phyloP scores from a whole-genome alignment of 1,140 invertebrate genomes.

The Neocloeon triangulifer region DNA sequence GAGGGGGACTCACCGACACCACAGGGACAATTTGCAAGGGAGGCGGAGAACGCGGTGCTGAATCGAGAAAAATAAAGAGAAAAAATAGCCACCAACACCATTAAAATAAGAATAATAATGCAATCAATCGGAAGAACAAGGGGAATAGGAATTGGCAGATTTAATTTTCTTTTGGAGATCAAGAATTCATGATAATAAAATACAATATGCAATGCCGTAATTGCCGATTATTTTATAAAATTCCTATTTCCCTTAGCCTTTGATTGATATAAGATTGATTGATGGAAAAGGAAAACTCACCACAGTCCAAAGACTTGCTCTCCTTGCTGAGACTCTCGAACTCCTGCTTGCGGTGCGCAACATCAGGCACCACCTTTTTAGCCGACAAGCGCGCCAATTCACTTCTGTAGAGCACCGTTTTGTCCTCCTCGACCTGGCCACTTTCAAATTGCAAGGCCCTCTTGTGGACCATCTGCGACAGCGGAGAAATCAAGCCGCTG shows the following conservation, averaged over 20 bases:
- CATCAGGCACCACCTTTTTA: constrained; percentile 45
- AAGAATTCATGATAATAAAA: too few relatives aligned
- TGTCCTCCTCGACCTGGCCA: constrained; percentile 26
- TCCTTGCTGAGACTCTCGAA: constrained; percentile 35
- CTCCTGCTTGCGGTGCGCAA: constrained; percentile 44
- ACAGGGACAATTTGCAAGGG: not conserved
- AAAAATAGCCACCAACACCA: too few relatives aligned
- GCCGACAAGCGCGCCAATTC: constrained; percentile 43
- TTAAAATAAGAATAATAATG: too few relatives aligned
- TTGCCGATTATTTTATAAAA: too few relatives aligned
- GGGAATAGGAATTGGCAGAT: too few relatives aligned
- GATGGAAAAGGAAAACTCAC: too few relatives aligned
- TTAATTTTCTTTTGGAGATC: too few relatives aligned
- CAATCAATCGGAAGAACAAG: too few relatives aligned
- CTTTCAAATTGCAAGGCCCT: constrained; percentile 50
- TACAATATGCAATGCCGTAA: too few relatives aligned
- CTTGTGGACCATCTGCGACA: constrained; percentile 38
- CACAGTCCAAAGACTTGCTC: constrained; percentile 20
- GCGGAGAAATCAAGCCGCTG: constrained; percentile 24
- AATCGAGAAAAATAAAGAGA: not conserved
- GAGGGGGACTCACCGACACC: not conserved
- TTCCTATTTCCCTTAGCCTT: too few relatives aligned
- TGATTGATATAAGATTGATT: too few relatives aligned
- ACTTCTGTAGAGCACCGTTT: constrained; percentile 43
- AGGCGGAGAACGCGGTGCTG: not conserved